Base-by-base conservation (phyloP, 2,113 vertebrate species). In the Origma solitaria region DNA sequence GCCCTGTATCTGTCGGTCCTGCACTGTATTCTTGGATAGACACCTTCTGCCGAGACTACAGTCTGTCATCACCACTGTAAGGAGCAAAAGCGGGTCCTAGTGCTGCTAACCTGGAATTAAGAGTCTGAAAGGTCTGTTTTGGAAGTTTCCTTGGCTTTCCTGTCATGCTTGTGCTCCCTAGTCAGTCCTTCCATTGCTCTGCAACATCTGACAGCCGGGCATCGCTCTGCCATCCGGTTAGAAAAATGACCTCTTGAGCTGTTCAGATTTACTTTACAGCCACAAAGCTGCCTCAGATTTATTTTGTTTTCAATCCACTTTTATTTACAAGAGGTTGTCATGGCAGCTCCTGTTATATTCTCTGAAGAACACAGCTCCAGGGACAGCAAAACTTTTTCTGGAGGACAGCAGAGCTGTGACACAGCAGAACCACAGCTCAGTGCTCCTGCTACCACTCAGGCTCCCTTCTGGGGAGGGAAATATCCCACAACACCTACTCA, bases 291-390 rank as follows among this genome's bases (percentile, higher is more conserved):
- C 44, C 53, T 64, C 77, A 49, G 35, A 75, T 75, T 70, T 82
- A 91, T 92, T 90, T 83, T 60, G n/a, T 33, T 88, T 90, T 77
- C 76, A 70, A 92, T 56, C 7, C 24, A 40, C 28, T 90, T 64
- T 69, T 76, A 92, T 92, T 88, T 92, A 92, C 66, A 92, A 79
- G 83, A 54, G 35, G 64, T 68, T 86, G 72, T 50, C 69, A 82
- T 51, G 77, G 69, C 47, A 92, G 72, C 23, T 89, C 8, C 45
- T 57, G 45, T 53, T 71, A 17, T 4, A 71, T 17, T 75, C 0
- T 0, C 69, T 78, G 56, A 58, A 50, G 73, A 75, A 25, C 21
- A 62, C 0, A 1, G 56, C 77, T 77, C 56, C 47, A n/a, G 64
- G 65, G 84, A 81, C 10, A 84, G 37, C 38, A 83, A 28, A 83